Conservation (phyloP, 2,113 vertebrate species). For the Urocynchramus pylzowi region DNA sequence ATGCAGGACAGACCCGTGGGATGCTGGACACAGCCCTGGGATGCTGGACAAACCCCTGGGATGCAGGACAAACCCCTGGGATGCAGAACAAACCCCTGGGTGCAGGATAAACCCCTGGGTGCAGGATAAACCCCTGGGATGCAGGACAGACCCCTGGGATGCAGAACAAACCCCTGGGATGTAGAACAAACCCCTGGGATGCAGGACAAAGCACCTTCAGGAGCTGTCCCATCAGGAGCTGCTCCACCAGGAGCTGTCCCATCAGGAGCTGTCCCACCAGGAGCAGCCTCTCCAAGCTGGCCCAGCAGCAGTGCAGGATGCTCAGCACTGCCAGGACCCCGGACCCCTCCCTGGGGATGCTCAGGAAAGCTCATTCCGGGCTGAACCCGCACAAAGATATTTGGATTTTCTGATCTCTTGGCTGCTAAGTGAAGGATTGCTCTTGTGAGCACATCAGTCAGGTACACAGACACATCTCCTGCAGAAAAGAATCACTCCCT, state of each 20-base stretch:
- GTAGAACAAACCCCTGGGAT: no score
- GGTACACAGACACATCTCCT: background rate
- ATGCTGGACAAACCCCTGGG: background rate
- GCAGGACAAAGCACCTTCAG: background rate
- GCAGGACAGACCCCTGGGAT: background rate
- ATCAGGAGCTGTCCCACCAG: background rate
- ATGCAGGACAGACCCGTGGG: fast-evolving
- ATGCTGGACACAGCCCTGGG: background rate
- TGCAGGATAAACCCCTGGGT: no score
- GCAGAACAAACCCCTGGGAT: background rate
- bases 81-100: no score
- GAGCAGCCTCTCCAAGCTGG: background rate
- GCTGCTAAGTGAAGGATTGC: background rate
- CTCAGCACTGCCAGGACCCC: background rate
- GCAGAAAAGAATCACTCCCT: background rate
- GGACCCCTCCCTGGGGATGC: background rate
- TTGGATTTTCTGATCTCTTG: background rate
- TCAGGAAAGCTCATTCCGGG: background rate
- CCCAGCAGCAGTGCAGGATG: background rate
- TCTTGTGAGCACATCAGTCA: fast-evolving
- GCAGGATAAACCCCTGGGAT: background rate
- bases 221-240: background rate
- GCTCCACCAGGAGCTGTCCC: background rate
- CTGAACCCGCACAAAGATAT: fast-evolving
- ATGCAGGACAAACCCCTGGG: background rate